Conservation (phyloP, 2,113 vertebrate genomes). For the Alligator mississippiensis region DNA sequence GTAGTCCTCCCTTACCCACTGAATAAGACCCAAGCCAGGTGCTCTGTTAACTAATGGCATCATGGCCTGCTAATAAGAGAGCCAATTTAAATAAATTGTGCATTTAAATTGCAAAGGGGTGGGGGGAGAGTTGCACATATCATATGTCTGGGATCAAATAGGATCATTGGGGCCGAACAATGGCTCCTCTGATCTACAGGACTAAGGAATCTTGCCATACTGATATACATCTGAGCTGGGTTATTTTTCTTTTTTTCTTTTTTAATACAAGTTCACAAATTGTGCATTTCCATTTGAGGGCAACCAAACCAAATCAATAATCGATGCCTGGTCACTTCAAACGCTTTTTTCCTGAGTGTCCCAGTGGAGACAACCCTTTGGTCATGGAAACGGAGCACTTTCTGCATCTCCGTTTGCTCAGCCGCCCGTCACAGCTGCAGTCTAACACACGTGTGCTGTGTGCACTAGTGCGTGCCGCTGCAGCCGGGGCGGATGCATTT, state of each 20-base stretch:
- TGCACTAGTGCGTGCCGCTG: not conserved
- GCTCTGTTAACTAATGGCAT: not conserved
- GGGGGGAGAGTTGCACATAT: not conserved
- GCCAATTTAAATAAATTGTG: not conserved
- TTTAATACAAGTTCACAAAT: not conserved
- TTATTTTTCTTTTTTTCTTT: slow-evolving; percentile 34
- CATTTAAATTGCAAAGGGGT: slow-evolving; percentile 21
- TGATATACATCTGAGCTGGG: slow-evolving; percentile 23
- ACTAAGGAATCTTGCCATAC: slow-evolving; percentile 6
- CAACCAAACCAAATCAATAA: slow-evolving; percentile 4
- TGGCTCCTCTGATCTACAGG: slow-evolving; percentile 44
- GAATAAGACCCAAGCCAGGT: not conserved
- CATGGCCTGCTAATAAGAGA: not conserved
- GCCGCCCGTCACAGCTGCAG: fast-evolving
- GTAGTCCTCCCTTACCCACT: not conserved
- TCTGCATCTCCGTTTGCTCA: not conserved
- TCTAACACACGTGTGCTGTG: not conserved
- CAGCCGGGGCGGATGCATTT: slow-evolving; percentile 49
- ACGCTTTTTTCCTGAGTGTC: not conserved
- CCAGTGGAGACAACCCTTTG: too few relatives aligned
- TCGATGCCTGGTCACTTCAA: slow-evolving; percentile 44
- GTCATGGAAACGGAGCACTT: too few relatives aligned
- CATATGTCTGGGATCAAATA: slow-evolving; percentile 30
- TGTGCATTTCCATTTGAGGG: fast-evolving
- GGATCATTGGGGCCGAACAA: slow-evolving; percentile 54